phyloP scores from a whole-genome alignment of 2,888 invertebrate species.

The Homarus gammarus region DNA sequence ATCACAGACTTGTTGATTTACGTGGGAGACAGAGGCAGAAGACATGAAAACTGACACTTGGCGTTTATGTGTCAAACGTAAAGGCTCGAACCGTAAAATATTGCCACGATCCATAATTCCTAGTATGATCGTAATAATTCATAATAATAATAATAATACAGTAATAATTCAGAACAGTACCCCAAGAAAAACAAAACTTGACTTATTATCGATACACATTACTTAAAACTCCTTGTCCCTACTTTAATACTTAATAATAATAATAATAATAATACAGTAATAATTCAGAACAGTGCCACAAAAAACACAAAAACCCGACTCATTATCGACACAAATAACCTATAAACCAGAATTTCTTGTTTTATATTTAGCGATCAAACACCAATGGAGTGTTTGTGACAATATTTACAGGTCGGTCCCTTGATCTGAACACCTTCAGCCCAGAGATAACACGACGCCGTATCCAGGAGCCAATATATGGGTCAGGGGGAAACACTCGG shows the following conservation, averaged over 20 bases:
- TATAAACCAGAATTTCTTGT: too few relatives aligned
- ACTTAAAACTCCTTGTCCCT: too few relatives aligned
- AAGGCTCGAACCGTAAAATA: slow-evolving; percentile 5
- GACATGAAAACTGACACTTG: slow-evolving; percentile 26
- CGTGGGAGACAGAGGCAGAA: slow-evolving; percentile 67
- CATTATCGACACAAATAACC: too few relatives aligned
- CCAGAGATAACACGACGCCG: not conserved
- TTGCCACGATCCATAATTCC: not conserved
- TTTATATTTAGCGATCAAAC: too few relatives aligned
- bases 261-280: too few relatives aligned
- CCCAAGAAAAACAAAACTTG: not conserved
- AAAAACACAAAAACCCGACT: too few relatives aligned
- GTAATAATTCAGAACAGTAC: not conserved
- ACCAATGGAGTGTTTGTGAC: not conserved
- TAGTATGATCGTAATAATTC: not conserved
- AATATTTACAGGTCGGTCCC: not conserved
- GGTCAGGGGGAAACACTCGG: not conserved
- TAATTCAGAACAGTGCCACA: too few relatives aligned
- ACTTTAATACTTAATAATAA: too few relatives aligned
- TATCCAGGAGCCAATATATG: not conserved
- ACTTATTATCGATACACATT: too few relatives aligned
- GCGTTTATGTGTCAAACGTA: not conserved
- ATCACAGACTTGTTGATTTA: slow-evolving; percentile 72
- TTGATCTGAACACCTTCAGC: not conserved
- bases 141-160: too few relatives aligned